These are phyloP conservation scores for Aphidius gifuensis DNA, from an alignment of 1,140 invertebrate genomes.

Conservation along the genomic window DNA sequence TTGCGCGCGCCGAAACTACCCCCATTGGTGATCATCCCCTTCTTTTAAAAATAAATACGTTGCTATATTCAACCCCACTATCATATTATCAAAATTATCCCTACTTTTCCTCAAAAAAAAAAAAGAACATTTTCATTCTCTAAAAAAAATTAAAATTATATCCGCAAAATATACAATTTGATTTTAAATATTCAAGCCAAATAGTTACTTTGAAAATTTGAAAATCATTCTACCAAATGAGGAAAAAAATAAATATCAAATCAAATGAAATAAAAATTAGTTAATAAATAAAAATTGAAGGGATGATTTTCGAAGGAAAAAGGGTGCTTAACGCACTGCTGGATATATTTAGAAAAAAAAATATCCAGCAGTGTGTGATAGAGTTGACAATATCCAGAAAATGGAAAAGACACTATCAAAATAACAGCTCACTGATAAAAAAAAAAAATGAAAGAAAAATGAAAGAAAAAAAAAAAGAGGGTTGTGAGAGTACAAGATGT, in stretches of 20 bases:
- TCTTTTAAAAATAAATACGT: slow-evolving; percentile 9
- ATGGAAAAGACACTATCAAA: too few species aligned
- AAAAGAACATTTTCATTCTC: neutral
- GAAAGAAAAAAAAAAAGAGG: neutral
- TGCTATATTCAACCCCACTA: slow-evolving; percentile 19
- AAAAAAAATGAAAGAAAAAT: neutral
- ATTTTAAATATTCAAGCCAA: too few species aligned
- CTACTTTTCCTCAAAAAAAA: slow-evolving; percentile 16
- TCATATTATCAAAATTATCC: slow-evolving; percentile 7
- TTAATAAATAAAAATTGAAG: too few species aligned
- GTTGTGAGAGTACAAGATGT: slow-evolving; percentile 17
- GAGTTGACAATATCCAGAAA: slow-evolving; percentile 1
- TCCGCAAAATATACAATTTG: too few species aligned
- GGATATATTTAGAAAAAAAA: slow-evolving; percentile 17
- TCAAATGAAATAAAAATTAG: too few species aligned
- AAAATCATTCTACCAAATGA: too few species aligned
- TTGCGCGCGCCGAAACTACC: slow-evolving; percentile 36
- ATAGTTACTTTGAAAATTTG: too few species aligned
- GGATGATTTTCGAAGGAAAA: neutral
- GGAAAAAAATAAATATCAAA: too few species aligned
- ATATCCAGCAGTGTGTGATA: slow-evolving; percentile 12
- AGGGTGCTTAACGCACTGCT: slow-evolving; percentile 13
- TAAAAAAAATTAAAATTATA: neutral
- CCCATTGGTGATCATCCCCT: slow-evolving; percentile 21
- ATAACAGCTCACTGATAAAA: too few species aligned